Evolutionary conservation across 2,888 invertebrate species (phyloP), one percentile per base, ranked within the genome.

Genomic region (Polyommatus icarus): DNA sequence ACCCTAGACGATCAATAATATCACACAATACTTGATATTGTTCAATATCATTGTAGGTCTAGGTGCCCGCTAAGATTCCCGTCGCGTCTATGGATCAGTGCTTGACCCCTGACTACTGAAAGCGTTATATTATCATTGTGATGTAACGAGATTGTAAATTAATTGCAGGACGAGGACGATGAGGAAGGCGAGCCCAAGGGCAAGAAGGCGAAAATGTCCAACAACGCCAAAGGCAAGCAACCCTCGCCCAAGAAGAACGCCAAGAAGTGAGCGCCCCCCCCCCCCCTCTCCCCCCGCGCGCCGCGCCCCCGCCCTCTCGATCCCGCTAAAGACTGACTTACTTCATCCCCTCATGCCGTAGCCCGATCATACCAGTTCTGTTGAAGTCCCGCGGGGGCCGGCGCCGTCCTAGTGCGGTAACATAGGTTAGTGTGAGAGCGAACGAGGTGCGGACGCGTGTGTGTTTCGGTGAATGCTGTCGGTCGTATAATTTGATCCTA

Each of bases 121-220:
- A 24, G 24, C 1, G 24, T 24, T n/a, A n/a, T n/a, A n/a, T n/a
- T n/a, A 24, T 24, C 24, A 46, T 73, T 46, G 46, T 57, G 32
- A 20, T 6, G 20, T 29, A 59, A 32, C n/a, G n/a, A 15, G n/a
- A 59, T 46, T 40, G 3, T 29, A 24, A 18, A 40, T 77, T 24
- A 18, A 59, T 78, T 81, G 24, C 87, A 96, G 90, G 96, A 96
- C 79, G 96, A 96, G 80, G 96, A 96, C 78, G 96, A 96, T 32
- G 97, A 97, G 80, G 97, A 97, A 32, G 96, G 96, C 67, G 96
- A 96, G 90, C 96, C 97, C 84, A 97, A 97, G 92, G 96, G 96
- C 90, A 97, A 97, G 92, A 96, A 96, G 87, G 95, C 96, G 90
- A 97, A 97, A 94, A 92, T 96, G 89, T 95, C 96, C 85, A 96